Conservation (phyloP, 2,113 vertebrate genomes). For the Motacilla alba region DNA sequence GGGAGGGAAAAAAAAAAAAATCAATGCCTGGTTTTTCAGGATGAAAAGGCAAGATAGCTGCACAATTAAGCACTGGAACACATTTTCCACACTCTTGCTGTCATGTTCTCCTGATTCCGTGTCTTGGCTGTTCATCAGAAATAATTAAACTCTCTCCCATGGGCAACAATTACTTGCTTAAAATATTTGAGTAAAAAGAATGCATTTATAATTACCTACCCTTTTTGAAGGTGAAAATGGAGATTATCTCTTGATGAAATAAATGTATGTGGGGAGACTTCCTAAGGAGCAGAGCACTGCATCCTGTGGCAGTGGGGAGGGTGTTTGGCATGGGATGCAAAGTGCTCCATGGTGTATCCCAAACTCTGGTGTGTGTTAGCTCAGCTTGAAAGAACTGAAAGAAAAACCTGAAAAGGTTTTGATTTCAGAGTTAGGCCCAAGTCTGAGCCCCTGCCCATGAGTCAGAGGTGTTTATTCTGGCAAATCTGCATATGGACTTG, state of each 20-base stretch:
- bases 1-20: conserved; percentile 56
- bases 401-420: background rate
- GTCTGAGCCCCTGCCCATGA: background rate
- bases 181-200: conserved; percentile 77
- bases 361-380: background rate
- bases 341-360: background rate
- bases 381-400: background rate
- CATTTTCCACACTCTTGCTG: conserved; percentile 60
- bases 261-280: conserved; percentile 5
- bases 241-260: conserved; percentile 72
- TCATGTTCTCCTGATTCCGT: conserved; percentile 67
- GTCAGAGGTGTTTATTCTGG: background rate
- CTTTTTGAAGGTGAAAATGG: conserved; percentile 77
- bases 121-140: conserved; percentile 75
- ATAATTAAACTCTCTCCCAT: conserved; percentile 81
- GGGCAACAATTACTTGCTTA: conserved; percentile 80
- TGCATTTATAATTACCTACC: conserved; percentile 74
- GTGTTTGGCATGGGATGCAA: background rate
- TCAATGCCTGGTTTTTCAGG: conserved; percentile 68
- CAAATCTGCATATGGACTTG: background rate
- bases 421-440: background rate
- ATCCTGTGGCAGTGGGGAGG: background rate
- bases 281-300: background rate
- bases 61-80: conserved; percentile 70
- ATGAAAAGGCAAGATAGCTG: conserved; percentile 72